A percentile compares a stretch with the other conserved stretches of the same genome.
These are phyloP conservation scores for Unio pictorum DNA, from an alignment of 2,888 invertebrate genomes.

Conservation along the genomic window DNA sequence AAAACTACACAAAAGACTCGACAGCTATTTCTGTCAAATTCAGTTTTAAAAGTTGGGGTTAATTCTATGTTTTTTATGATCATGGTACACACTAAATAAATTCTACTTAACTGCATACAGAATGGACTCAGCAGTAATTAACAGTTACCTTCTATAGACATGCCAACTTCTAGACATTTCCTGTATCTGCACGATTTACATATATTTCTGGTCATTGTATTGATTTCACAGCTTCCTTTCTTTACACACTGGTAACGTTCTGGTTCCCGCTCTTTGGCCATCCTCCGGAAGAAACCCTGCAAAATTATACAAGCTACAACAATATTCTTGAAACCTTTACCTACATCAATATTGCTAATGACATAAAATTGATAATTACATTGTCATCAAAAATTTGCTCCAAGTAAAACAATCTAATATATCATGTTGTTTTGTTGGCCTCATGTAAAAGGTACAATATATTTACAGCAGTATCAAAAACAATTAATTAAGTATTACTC, in stretches of 20 bases:
- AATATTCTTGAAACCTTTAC: neutral
- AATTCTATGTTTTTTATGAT: no score
- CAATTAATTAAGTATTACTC: no score
- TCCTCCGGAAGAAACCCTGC: constrained; percentile 70
- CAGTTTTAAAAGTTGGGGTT: no score
- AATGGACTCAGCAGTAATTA: neutral
- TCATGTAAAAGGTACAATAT: no score
- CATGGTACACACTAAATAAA: no score
- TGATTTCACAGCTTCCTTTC: constrained; percentile 63
- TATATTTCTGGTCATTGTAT: constrained; percentile 64
- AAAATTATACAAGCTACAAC: constrained; percentile 10
- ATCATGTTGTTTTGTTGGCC: neutral
- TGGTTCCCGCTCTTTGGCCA: constrained; percentile 66
- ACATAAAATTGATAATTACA: neutral
- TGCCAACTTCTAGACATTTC: constrained; percentile 68
- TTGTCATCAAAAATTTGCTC: neutral
- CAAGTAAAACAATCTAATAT: neutral
- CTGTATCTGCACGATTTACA: constrained; percentile 70
- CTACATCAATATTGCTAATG: neutral
- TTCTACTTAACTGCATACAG: no score
- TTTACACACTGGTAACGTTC: constrained; percentile 63
- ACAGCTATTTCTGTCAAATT: no score
- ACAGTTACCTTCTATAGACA: constrained; percentile 67
- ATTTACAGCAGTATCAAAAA: no score
- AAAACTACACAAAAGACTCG: no score